A percentile compares a stretch with the other conserved stretches of the same genome.
Evolutionary conservation across 2,797 vertebrate genomes (phyloP).

Genomic region (Heteromormyrus szaboi): DNA sequence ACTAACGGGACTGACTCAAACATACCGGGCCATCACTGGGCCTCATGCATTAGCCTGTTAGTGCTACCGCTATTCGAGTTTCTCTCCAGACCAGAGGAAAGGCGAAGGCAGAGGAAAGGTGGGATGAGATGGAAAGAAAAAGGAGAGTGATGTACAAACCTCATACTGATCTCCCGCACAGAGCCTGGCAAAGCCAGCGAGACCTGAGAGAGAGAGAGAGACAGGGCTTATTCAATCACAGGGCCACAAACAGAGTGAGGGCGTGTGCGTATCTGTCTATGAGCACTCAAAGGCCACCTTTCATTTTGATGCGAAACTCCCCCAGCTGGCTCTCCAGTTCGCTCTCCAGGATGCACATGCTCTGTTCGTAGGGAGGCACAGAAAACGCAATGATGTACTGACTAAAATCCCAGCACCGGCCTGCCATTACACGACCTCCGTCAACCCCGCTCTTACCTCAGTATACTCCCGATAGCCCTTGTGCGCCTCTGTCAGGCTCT

Average conservation of each 20-base stretch:
- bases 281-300: constrained; percentile 64
- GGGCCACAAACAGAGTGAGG: neutral
- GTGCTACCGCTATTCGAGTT: neutral
- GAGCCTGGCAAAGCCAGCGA: constrained; percentile 88
- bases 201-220: constrained; percentile 55
- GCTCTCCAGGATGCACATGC: constrained; percentile 88
- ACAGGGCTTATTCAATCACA: neutral
- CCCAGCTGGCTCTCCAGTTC: constrained; percentile 90
- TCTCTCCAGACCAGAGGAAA: neutral
- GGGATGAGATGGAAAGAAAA: neutral
- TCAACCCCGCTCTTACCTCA: constrained; percentile 60
- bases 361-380: constrained; percentile 53
- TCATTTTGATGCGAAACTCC: constrained; percentile 92
- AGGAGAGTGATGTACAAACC: constrained; percentile 55
- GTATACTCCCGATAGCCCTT: constrained; percentile 92
- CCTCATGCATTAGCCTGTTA: neutral
- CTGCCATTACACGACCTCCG: neutral
- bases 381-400: neutral
- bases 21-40: neutral
- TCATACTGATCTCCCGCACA: constrained; percentile 95
- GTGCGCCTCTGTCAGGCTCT: constrained; percentile 85
- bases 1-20: neutral
- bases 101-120: neutral
- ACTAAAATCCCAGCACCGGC: neutral
- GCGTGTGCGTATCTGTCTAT: neutral